A percentile compares a stretch with the other conserved stretches of the same genome.
These are phyloP conservation scores for Diadumene lineata DNA, from an alignment of 92 coral and sea anemone genomes.

Conservation along the genomic window DNA sequence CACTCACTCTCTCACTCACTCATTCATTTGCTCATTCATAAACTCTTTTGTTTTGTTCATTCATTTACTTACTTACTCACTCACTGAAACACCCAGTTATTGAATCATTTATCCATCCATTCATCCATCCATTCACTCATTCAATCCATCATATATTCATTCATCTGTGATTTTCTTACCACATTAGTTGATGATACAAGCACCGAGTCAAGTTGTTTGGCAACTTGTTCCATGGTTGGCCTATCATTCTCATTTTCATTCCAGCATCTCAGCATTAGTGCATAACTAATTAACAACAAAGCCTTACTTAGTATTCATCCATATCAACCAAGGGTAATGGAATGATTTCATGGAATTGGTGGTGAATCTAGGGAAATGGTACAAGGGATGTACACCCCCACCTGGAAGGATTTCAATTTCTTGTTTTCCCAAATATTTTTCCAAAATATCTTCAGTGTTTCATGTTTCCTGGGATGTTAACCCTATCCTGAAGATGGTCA, in stretches of 20 bases:
- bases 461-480: too few relatives aligned
- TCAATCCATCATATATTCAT: background rate
- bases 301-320: too few relatives aligned
- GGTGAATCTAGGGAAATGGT: too few relatives aligned
- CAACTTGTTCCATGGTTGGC: slow-evolving; percentile 61
- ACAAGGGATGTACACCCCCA: too few relatives aligned
- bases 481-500: too few relatives aligned
- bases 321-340: too few relatives aligned
- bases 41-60: background rate
- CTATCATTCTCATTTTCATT: slow-evolving; percentile 67
- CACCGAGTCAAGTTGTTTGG: slow-evolving; percentile 55
- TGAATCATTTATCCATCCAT: background rate
- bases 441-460: too few relatives aligned
- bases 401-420: too few relatives aligned
- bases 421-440: too few relatives aligned
- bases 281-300: slow-evolving; percentile 50
- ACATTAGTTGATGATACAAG: slow-evolving; percentile 49
- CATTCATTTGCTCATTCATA: background rate
- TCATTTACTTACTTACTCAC: background rate
- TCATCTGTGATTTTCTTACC: slow-evolving; percentile 20
- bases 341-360: too few relatives aligned
- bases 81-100: background rate
- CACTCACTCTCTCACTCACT: background rate
- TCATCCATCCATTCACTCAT: background rate
- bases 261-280: slow-evolving; percentile 78